A percentile compares a stretch with the other conserved stretches of the same genome.
These are phyloP conservation scores for Diplazon laetatorius DNA, from an alignment of 2,888 invertebrate species.

Conservation along the genomic window DNA sequence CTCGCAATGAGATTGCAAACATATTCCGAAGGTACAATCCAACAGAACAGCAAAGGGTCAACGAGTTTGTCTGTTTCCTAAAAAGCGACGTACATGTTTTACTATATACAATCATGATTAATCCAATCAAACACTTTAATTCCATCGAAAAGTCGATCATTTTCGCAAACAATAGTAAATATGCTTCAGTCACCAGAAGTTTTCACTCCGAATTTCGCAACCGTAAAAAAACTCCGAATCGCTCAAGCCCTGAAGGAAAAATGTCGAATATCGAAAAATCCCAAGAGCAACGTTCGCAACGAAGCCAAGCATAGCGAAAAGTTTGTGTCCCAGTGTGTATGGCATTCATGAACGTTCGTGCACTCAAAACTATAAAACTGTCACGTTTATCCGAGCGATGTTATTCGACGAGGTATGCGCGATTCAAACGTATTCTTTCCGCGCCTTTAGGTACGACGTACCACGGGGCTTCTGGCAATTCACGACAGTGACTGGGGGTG, in stretches of 20 bases:
- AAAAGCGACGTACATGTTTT: too few relatives aligned
- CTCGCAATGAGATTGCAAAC: too few relatives aligned
- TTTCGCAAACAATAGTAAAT: too few relatives aligned
- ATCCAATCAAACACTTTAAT: too few relatives aligned
- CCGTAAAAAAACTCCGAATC: too few relatives aligned
- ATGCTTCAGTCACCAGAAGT: too few relatives aligned
- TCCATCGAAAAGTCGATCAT: too few relatives aligned
- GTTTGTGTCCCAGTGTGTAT: conserved; percentile 20
- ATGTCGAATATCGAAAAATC: conserved; percentile 35
- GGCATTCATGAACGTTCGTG: conserved; percentile 18
- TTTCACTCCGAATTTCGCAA: too few relatives aligned
- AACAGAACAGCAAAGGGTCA: too few relatives aligned
- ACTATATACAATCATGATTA: too few relatives aligned
- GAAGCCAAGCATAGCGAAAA: conserved; percentile 39
- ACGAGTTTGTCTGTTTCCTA: too few relatives aligned
- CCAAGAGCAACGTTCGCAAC: conserved; percentile 38
- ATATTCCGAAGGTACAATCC: too few relatives aligned
- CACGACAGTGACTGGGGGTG: conserved; percentile 40
- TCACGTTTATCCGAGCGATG: conserved; percentile 33
- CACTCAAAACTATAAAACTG: conserved; percentile 34
- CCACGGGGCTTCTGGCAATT: conserved; percentile 24
- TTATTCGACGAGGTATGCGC: conserved; percentile 47
- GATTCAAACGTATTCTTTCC: not conserved
- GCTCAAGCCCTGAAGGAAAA: conserved; percentile 7
- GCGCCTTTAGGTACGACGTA: conserved; percentile 4